Evolutionary conservation across 2,113 vertebrate species (phyloP).

Genomic region (Anoplopoma fimbria): DNA sequence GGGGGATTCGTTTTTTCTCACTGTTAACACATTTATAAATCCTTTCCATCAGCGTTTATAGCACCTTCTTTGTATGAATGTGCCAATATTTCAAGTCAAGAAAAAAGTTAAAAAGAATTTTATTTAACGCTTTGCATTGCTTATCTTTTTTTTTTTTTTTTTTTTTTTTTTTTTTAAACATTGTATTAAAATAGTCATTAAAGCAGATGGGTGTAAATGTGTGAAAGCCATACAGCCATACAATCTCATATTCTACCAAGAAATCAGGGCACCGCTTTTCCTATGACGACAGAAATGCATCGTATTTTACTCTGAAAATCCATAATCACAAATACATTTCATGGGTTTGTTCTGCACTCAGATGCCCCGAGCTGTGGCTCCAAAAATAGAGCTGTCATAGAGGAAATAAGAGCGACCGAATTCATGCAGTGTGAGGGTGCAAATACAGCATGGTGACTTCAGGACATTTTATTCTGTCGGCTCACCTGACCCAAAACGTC

Average conservation of each 20-base stretch:
- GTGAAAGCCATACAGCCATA: background rate
- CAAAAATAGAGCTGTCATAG: background rate
- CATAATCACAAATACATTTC: background rate
- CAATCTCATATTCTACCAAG: background rate
- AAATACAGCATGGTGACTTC: background rate
- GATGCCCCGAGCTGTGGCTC: background rate
- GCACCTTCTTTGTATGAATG: background rate
- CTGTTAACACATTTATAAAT: conserved; percentile 15
- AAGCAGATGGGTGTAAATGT: background rate
- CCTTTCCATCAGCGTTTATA: conserved; percentile 12
- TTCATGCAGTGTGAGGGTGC: background rate
- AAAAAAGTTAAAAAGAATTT: too few relatives aligned
- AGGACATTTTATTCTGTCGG: background rate
- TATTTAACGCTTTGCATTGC: too few relatives aligned
- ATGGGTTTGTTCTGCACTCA: background rate
- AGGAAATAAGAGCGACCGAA: background rate
- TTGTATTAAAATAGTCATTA: background rate
- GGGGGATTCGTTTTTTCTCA: too few relatives aligned
- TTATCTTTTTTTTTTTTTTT: too few relatives aligned
- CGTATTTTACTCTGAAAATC: background rate
- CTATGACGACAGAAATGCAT: background rate
- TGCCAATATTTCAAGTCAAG: conserved; percentile 2
- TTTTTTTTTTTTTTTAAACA: conserved; percentile 2
- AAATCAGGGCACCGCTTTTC: background rate
- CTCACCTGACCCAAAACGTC: background rate